Evolutionary conservation across 2,797 vertebrate species (phyloP).

Genomic region (Spondyliosoma cantharus): DNA sequence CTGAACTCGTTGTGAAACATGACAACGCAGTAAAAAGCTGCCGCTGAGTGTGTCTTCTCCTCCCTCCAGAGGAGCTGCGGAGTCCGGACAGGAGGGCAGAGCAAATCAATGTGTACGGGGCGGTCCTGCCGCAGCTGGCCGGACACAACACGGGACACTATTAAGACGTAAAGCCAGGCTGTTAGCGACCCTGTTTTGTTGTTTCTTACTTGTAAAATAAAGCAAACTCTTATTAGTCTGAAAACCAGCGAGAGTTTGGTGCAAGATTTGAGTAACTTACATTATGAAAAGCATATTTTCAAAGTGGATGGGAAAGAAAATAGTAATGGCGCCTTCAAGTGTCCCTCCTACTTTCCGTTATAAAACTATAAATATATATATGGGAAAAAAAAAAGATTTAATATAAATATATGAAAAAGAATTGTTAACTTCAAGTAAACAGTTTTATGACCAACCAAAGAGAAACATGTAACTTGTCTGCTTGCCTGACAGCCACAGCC

Average conservation of each 20-base stretch:
- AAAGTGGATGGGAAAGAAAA: not conserved
- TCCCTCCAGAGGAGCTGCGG: slow-evolving; percentile 59
- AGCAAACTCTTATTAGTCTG: rapidly evolving
- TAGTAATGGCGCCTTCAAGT: not conserved
- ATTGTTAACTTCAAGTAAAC: not conserved
- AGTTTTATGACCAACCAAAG: not conserved
- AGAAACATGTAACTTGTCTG: not conserved
- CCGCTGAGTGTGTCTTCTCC: slow-evolving; percentile 52
- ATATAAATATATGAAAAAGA: too few relatives aligned
- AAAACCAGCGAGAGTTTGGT: not conserved
- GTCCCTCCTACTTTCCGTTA: not conserved
- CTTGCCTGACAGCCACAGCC: not conserved
- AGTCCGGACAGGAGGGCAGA: slow-evolving; percentile 13
- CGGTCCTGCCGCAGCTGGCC: slow-evolving; percentile 56
- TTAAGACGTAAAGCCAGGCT: not conserved
- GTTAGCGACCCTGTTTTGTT: not conserved
- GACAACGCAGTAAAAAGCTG: slow-evolving; percentile 65
- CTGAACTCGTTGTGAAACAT: slow-evolving; percentile 64
- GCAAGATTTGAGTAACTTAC: too few relatives aligned
- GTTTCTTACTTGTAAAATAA: not conserved
- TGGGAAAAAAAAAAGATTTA: too few relatives aligned
- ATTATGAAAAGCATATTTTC: not conserved
- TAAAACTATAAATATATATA: too few relatives aligned
- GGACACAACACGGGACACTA: slow-evolving; percentile 22
- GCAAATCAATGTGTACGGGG: slow-evolving; percentile 40